Conservation (phyloP, 2,888 invertebrate genomes). For the Pilophorus perplexus region DNA sequence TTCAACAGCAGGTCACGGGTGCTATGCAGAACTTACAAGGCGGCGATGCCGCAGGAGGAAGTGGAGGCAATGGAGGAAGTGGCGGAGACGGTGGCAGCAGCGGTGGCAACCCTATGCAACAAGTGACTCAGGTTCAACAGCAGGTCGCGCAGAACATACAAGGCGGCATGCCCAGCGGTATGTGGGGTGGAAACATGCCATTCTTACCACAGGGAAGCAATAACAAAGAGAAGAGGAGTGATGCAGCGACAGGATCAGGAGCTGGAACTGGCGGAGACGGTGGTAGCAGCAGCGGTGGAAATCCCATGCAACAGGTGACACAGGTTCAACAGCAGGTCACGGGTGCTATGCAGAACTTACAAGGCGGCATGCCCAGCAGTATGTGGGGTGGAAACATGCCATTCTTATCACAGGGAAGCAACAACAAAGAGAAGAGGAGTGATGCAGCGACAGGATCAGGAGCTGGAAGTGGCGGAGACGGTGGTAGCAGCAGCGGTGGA, state of each 20-base stretch:
- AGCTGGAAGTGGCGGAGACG: neutral
- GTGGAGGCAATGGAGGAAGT: constrained; percentile 1
- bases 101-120: neutral
- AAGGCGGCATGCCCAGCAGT: neutral
- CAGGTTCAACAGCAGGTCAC: neutral
- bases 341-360: neutral
- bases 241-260: constrained; percentile 1
- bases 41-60: no score
- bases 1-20: constrained; percentile 7
- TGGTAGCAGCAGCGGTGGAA: neutral
- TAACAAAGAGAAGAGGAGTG: constrained; percentile 17
- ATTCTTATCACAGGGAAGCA: neutral
- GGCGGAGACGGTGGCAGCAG: neutral
- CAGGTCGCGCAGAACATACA: constrained; percentile 12
- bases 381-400: constrained; percentile 25
- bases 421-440: constrained; percentile 17
- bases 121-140: neutral
- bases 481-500: neutral
- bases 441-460: neutral
- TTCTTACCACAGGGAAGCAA: neutral
- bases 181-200: constrained; percentile 24
- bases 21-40: constrained; percentile 3
- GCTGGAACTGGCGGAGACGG: neutral
- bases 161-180: neutral
- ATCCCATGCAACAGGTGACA: constrained; percentile 18